Evolutionary conservation across 1,140 invertebrate species (phyloP).

Genomic region (Lepeophtheirus salmonis): DNA sequence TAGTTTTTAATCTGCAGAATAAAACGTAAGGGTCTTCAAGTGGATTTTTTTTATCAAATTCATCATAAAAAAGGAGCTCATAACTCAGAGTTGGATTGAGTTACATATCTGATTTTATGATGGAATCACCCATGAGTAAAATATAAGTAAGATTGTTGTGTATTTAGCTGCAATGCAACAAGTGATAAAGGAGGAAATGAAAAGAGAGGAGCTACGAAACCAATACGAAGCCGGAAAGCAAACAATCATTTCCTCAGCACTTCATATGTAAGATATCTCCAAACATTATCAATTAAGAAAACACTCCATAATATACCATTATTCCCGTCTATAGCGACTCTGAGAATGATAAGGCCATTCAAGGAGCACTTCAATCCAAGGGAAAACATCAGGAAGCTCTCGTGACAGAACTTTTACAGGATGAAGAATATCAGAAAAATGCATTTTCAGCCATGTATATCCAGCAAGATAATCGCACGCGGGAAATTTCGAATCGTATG

Average conservation of each 20-base stretch:
- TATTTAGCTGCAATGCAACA: constrained; percentile 7
- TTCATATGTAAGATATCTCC: background rate
- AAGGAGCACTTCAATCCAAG: constrained; percentile 11
- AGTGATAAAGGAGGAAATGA: constrained; percentile 14
- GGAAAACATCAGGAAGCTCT: constrained; percentile 17
- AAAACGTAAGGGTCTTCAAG: no score
- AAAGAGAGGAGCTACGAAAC: background rate
- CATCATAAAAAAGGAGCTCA: no score
- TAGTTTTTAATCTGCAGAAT: no score
- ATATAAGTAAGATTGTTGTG: background rate
- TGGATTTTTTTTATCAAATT: no score
- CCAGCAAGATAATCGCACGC: constrained; percentile 7
- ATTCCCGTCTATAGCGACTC: constrained; percentile 2
- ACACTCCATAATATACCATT: background rate
- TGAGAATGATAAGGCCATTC: constrained; percentile 8
- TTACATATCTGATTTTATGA: no score
- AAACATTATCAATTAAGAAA: background rate
- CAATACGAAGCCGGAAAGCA: constrained; percentile 13
- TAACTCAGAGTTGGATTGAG: no score
- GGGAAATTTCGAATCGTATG: constrained; percentile 19
- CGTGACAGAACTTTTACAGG: constrained; percentile 16
- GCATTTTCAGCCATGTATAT: constrained; percentile 13
- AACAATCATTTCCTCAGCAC: background rate
- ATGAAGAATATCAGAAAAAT: constrained; percentile 17
- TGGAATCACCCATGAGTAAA: background rate